These are phyloP conservation scores for Atrina japonica DNA, from an alignment of 2,888 invertebrate genomes.

Conservation along the genomic window DNA sequence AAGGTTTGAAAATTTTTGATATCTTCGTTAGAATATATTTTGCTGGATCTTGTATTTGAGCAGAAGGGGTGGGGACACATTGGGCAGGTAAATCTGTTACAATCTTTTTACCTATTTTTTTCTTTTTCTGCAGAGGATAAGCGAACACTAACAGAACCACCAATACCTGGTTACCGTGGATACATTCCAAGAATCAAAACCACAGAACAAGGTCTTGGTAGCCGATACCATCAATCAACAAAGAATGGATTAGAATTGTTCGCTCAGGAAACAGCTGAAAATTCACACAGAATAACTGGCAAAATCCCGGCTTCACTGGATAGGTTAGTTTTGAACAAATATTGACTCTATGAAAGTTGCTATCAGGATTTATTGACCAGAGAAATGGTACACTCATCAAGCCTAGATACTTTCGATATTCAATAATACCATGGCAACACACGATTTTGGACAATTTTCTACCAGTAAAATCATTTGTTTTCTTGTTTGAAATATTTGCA, in stretches of 20 bases:
- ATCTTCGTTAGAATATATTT: too few species aligned
- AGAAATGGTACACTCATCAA: neutral
- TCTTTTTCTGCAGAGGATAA: constrained; percentile 68
- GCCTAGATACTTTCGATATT: neutral
- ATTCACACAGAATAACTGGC: constrained; percentile 50
- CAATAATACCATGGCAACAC: too few species aligned
- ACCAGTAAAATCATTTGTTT: too few species aligned
- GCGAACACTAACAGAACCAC: constrained; percentile 75
- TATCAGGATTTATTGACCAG: too few species aligned
- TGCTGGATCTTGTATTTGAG: too few species aligned
- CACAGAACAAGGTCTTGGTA: constrained; percentile 79
- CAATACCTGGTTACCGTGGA: constrained; percentile 80
- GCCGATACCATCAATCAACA: constrained; percentile 75
- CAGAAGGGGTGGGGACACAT: too few species aligned
- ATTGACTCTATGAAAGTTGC: neutral
- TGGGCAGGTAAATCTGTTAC: too few species aligned
- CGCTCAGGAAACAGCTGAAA: constrained; percentile 65
- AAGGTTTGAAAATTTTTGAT: too few species aligned
- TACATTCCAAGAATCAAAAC: constrained; percentile 78
- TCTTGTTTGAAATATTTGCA: too few species aligned
- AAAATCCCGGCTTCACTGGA: constrained; percentile 52
- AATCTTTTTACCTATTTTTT: too few species aligned
- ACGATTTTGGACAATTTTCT: too few species aligned
- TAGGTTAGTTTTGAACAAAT: constrained; percentile 45
- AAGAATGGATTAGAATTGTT: constrained; percentile 77